phyloP scores from a whole-genome alignment of 2,888 invertebrate species.

The Tetragonula carbonaria region DNA sequence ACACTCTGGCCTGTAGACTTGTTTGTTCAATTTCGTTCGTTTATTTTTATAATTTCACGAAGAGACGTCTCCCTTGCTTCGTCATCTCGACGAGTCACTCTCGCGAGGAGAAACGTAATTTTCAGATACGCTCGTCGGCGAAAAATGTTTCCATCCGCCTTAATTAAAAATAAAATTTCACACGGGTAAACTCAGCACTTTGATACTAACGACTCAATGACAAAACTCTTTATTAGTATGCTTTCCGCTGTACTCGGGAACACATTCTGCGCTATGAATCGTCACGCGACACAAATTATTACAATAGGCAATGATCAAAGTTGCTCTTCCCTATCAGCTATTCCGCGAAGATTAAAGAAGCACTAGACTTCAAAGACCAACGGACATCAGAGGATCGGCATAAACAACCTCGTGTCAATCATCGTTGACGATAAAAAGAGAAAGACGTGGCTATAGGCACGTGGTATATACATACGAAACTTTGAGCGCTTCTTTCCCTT shows the following conservation, averaged over 20 bases:
- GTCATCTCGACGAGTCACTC: neutral
- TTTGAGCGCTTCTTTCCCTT: neutral
- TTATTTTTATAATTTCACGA: neutral
- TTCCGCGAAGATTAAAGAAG: neutral
- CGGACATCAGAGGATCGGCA: too few relatives aligned
- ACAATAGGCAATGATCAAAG: neutral
- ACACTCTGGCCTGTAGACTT: neutral
- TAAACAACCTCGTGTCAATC: neutral
- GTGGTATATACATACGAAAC: neutral
- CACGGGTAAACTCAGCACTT: neutral
- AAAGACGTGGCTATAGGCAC: neutral
- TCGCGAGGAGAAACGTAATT: too few relatives aligned
- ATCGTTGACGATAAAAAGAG: too few relatives aligned
- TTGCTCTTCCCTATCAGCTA: neutral
- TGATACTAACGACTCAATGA: neutral
- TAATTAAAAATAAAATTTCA: neutral
- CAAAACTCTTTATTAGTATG: neutral
- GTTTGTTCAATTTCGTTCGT: neutral
- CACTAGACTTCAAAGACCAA: neutral
- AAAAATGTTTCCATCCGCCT: neutral
- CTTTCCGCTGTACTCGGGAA: neutral
- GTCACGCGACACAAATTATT: slow-evolving; percentile 2
- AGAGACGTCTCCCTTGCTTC: too few relatives aligned
- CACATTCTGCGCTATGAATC: neutral
- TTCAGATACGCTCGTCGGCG: neutral